Evolutionary conservation across 53 echinoderm and acorn worm genomes (phyloP), one percentile per base, ranked within the genome.

Genomic region (Astropecten irregularis): DNA sequence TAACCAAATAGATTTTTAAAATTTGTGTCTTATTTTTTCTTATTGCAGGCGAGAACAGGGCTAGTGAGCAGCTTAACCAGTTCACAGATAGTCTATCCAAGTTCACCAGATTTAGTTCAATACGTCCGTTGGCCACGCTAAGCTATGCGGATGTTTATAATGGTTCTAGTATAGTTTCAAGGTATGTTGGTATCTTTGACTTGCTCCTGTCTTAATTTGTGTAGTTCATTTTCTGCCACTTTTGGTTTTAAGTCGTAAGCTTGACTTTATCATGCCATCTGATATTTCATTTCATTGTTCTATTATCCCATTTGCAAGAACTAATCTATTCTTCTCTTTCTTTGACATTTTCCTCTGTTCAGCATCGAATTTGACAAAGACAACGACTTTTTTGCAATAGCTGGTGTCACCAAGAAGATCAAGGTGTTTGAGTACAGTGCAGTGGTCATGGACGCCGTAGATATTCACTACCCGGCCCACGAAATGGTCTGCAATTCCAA

Each of bases 321-420:
- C n/a, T n/a, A 11, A 42, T 8, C 42, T 42, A 8, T 42, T 42
- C 11, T 42, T 8, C 42, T 42, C 42, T 42, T 11, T 42, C 11
- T 42, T 42, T 42, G 42, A 42, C 11, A 8, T 53, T 32, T 86
- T 79, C 34, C 11, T 61, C 37, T 42, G 73, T n/a, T n/a, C 99
- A 97, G 99, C 79, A 97, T 97, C 68, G 99, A 97, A 72, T 97
- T 97, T 81, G 99, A 97, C 88, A 92, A 94, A 83, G 99, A 97
- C 68, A 93, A 93, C 59, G 99, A 97, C 85, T 97, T 94, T 65
- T 97, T 97, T 92, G 99, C 99, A 92, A 97, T 97, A 90, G 99
- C 99, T 22, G 99, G 99, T 52, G 99, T 97, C 48, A 97, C 99
- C 30, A 94, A 94, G 81, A 97, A 97, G 69, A 97, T 97, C 84